Conservation (phyloP, 2,888 invertebrate species). For the Tridacna crocea region DNA sequence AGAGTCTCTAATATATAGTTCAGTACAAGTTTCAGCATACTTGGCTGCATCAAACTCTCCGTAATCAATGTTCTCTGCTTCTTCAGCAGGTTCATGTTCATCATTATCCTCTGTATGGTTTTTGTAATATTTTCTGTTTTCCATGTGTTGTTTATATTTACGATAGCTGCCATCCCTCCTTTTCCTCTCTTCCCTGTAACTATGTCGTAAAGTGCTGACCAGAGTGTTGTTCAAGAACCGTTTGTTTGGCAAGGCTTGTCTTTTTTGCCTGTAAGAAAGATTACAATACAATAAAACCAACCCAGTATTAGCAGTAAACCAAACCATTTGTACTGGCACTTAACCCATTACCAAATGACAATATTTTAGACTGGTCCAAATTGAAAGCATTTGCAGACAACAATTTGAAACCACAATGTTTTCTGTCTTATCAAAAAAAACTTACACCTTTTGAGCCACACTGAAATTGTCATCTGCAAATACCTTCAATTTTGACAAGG, state of each 20-base stretch:
- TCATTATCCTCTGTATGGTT: constrained; percentile 29
- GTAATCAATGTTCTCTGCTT: constrained; percentile 47
- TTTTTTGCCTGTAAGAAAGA: constrained; percentile 73
- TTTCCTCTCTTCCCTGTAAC: constrained; percentile 52
- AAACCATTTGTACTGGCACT: too few relatives aligned
- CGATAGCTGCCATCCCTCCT: constrained; percentile 38
- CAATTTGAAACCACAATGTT: too few relatives aligned
- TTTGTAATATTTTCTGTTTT: constrained; percentile 6
- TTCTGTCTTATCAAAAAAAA: too few relatives aligned
- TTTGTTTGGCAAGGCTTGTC: constrained; percentile 76
- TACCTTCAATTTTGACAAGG: too few relatives aligned
- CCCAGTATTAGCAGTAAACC: too few relatives aligned
- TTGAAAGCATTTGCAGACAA: too few relatives aligned
- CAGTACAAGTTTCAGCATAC: constrained; percentile 54
- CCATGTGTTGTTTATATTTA: constrained; percentile 44
- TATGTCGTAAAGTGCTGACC: constrained; percentile 75
- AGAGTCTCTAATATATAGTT: constrained; percentile 51
- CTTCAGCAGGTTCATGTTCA: constrained; percentile 28
- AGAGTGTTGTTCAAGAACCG: constrained; percentile 79
- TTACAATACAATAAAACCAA: neutral
- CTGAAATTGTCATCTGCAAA: too few relatives aligned
- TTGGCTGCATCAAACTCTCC: constrained; percentile 60
- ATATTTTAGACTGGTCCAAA: too few relatives aligned
- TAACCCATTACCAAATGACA: too few relatives aligned
- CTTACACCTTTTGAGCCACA: too few relatives aligned